phyloP scores from a whole-genome alignment of 2,113 vertebrate genomes.

The Dromas ardeola region DNA sequence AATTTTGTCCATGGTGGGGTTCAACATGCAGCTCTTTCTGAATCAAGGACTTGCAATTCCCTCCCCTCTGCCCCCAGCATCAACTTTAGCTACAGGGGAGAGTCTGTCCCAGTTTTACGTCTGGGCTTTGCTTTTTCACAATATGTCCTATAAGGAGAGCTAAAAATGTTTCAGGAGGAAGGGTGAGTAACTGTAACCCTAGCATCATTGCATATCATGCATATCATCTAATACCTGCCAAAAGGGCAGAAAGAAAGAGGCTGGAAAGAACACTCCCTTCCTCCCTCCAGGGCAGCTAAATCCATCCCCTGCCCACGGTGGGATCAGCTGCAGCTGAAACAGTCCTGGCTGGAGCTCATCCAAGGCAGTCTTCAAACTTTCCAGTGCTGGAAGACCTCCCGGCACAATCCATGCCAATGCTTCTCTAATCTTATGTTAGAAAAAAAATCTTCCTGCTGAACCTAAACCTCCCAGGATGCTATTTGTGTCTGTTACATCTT shows the following conservation, averaged over 20 bases:
- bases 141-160: background rate
- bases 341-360: constrained; percentile 2
- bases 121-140: background rate
- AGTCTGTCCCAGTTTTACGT: background rate
- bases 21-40: background rate
- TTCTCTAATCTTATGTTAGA: background rate
- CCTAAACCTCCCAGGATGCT: background rate
- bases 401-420: background rate
- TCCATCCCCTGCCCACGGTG: background rate
- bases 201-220: background rate
- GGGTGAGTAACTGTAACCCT: background rate
- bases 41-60: background rate
- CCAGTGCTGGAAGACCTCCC: constrained; percentile 26
- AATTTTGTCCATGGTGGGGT: background rate
- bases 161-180: background rate
- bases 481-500: background rate
- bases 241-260: background rate
- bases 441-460: background rate
- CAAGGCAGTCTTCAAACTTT: constrained; percentile 22
- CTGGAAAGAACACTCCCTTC: constrained; percentile 36
- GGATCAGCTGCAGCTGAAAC: constrained; percentile 33
- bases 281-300: constrained; percentile 21
- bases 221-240: background rate
- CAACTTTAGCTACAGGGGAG: background rate
- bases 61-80: background rate